Conservation (phyloP, 2,113 vertebrate genomes). For the Synchiropus splendidus region DNA sequence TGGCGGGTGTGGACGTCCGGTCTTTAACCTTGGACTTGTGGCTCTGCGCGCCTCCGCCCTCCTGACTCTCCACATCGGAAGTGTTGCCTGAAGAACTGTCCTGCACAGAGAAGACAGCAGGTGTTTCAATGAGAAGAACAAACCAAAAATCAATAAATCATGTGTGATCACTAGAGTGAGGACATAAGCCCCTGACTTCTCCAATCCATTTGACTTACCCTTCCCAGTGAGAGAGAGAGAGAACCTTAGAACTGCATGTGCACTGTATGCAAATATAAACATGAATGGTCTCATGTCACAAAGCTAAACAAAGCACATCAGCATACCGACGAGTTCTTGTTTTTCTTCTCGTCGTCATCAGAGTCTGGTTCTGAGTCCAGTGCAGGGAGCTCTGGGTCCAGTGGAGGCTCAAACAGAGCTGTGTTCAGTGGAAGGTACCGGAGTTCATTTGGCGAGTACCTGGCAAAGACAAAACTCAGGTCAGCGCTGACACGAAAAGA, state of each 20-base stretch:
- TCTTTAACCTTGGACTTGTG: slow-evolving; percentile 77
- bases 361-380: slow-evolving; percentile 93
- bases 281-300: too few relatives aligned
- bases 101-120: slow-evolving; percentile 60
- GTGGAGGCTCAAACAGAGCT: slow-evolving; percentile 89
- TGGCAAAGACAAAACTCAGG: slow-evolving; percentile 32
- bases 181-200: too few relatives aligned
- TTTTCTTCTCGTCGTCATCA: slow-evolving; percentile 82
- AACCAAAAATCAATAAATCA: too few relatives aligned
- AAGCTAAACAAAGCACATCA: too few relatives aligned
- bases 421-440: slow-evolving; percentile 93
- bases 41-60: slow-evolving; percentile 78
- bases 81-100: slow-evolving; percentile 91
- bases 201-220: too few relatives aligned
- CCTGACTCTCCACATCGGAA: slow-evolving; percentile 91
- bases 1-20: slow-evolving; percentile 74
- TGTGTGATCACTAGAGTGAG: too few relatives aligned
- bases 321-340: slow-evolving; percentile 73
- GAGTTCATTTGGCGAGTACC: slow-evolving; percentile 94
- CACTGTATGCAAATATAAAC: too few relatives aligned
- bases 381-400: slow-evolving; percentile 89
- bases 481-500: background rate
- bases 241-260: too few relatives aligned
- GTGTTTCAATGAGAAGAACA: too few relatives aligned
- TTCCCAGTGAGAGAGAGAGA: too few relatives aligned